phyloP scores from a whole-genome alignment of 1,140 invertebrate species.

The Patella vulgata region DNA sequence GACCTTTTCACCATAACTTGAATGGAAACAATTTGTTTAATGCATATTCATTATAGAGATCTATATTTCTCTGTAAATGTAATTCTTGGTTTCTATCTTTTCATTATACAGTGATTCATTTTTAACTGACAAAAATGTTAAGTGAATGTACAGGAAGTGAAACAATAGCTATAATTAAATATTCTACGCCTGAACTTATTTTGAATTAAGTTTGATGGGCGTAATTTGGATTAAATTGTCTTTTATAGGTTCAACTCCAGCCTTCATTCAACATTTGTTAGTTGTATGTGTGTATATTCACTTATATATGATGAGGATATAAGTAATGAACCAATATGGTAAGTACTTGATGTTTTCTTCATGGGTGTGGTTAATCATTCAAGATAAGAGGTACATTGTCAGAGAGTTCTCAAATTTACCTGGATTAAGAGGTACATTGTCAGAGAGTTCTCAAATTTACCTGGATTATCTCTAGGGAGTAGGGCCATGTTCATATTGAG shows the following conservation, averaged over 20 bases:
- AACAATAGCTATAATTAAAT: too few relatives aligned
- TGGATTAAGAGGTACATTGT: background rate
- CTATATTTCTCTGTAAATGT: background rate
- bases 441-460: background rate
- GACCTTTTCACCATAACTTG: too few relatives aligned
- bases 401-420: background rate
- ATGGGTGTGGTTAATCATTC: background rate
- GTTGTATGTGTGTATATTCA: constrained; percentile 55
- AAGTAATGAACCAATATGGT: constrained; percentile 55
- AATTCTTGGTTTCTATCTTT: background rate
- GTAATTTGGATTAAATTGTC: too few relatives aligned
- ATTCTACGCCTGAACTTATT: too few relatives aligned
- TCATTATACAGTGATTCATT: background rate
- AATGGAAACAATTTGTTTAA: too few relatives aligned
- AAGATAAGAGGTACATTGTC: background rate
- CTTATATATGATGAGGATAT: constrained; percentile 55
- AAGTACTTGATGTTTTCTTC: constrained; percentile 9
- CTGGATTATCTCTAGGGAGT: background rate
- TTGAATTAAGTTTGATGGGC: too few relatives aligned
- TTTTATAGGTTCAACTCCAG: constrained; percentile 54
- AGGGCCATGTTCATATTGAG: background rate
- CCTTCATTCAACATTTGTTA: constrained; percentile 55
- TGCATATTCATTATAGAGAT: background rate
- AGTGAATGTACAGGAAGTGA: too few relatives aligned
- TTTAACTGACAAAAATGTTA: background rate